Evolutionary conservation across 2,888 invertebrate species (phyloP).

Genomic region (Nemoura dubitans): DNA sequence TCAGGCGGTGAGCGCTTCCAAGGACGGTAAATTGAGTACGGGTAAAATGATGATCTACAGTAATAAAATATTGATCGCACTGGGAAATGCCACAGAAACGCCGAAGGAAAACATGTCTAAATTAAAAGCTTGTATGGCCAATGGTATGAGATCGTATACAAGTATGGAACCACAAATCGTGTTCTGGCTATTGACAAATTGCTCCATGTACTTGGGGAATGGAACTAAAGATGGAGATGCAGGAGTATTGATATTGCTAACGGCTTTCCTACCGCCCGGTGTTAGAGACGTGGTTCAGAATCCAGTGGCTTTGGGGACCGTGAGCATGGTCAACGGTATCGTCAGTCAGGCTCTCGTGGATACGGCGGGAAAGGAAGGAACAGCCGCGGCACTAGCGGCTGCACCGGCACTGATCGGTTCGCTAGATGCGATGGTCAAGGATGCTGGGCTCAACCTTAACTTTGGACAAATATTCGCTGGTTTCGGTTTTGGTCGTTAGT

Average conservation of each 20-base stretch:
- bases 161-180: neutral
- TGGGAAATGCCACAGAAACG: neutral
- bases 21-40: neutral
- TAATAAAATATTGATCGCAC: neutral
- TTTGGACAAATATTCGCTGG: too few relatives aligned
- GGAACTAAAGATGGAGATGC: neutral
- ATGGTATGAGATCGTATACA: neutral
- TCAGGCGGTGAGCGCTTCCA: neutral
- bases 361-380: neutral
- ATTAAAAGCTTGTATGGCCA: neutral
- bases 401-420: too few relatives aligned
- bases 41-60: neutral
- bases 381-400: neutral
- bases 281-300: neutral
- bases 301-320: neutral
- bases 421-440: too few relatives aligned
- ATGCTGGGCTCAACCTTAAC: too few relatives aligned
- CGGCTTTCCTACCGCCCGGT: neutral
- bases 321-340: neutral
- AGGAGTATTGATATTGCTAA: neutral
- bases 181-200: neutral
- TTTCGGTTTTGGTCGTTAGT: too few relatives aligned
- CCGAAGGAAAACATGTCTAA: neutral
- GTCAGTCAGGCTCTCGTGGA: neutral
- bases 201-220: neutral